Base-by-base conservation (phyloP, 2,888 invertebrate species). In the Sipha maydis region DNA sequence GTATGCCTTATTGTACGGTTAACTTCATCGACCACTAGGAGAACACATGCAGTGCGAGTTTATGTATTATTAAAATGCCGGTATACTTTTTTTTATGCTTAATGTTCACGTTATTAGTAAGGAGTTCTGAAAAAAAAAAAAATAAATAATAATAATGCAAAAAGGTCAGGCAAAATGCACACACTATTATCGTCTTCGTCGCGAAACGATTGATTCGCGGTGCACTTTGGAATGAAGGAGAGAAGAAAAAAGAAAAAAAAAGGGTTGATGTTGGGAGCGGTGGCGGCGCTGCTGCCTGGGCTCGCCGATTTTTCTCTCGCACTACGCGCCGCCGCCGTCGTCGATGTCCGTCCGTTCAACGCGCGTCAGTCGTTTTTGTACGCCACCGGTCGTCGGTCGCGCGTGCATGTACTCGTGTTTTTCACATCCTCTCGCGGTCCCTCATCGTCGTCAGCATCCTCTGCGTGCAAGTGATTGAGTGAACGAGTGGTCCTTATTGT, bases 361-460 rank as follows among this genome's bases (percentile, higher is more conserved):
- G 88, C 80, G 88, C 88, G 80, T 88, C 88, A 88, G 88, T 88
- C 88, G 80, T 75, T 48, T 31, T 88, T 54, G 82, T 75, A 75
- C 88, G 79, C 75, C 41, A 61, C 75, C 21, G 73, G 41, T 11
- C 82, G 80, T 1, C 88, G 75, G 80, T 75, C 48, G 80, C 38
- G 71, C 38, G 25, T 77, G 48, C 11, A 9, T 7, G 7, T n/a
- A 38, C 9, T 48, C n/a, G 41, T 41, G 34, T 54, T 69, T 67
- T 41, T 3, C 28, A 41, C 54, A n/a, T 75, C 14, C 28, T 67
- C 31, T 54, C 79, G 79, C 28, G 31, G 11, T 21, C 48, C n/a
- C n/a, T 4, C 25, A n/a, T 48, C 21, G 48, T 31, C 54, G 17
- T 19, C 82, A 31, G 7, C 69, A 28, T 71, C 17, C 11, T 28